Conservation (phyloP, 2,888 invertebrate species). For the Azorinus chamasolen region DNA sequence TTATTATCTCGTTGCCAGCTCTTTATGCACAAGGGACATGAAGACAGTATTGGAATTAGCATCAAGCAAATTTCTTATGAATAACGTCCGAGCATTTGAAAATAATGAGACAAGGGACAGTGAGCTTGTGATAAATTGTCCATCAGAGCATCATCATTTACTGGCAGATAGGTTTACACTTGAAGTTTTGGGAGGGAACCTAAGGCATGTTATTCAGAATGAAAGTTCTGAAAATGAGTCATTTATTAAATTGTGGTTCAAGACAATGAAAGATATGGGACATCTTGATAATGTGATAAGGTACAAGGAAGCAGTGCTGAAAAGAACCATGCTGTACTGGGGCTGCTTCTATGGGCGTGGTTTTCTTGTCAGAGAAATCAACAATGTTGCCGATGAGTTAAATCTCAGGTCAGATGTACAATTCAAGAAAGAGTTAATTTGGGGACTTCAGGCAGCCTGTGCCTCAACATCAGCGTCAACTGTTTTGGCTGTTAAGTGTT, state of each 20-base stretch:
- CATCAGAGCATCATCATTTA: background rate
- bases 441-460: slow-evolving; percentile 58
- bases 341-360: slow-evolving; percentile 59
- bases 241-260: slow-evolving; percentile 52
- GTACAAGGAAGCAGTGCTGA: slow-evolving; percentile 44
- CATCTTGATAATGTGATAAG: slow-evolving; percentile 50
- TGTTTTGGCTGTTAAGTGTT: slow-evolving; percentile 40
- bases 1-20: slow-evolving; percentile 45
- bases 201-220: slow-evolving; percentile 45
- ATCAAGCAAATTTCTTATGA: slow-evolving; percentile 47
- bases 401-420: slow-evolving; percentile 42
- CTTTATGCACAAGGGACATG: slow-evolving; percentile 39
- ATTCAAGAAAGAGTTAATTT: slow-evolving; percentile 52
- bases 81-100: slow-evolving; percentile 34
- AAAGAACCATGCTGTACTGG: slow-evolving; percentile 63
- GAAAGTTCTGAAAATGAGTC: slow-evolving; percentile 46
- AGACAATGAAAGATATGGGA: slow-evolving; percentile 53
- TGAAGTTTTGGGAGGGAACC: slow-evolving; percentile 56
- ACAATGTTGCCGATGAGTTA: slow-evolving; percentile 40
- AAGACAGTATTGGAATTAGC: slow-evolving; percentile 44
- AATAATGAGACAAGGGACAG: background rate
- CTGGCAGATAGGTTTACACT: slow-evolving; percentile 51
- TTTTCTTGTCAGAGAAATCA: slow-evolving; percentile 33
- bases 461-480: slow-evolving; percentile 20
- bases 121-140: slow-evolving; percentile 16